phyloP scores from a whole-genome alignment of 1,140 invertebrate species.

The Drosophila auraria region DNA sequence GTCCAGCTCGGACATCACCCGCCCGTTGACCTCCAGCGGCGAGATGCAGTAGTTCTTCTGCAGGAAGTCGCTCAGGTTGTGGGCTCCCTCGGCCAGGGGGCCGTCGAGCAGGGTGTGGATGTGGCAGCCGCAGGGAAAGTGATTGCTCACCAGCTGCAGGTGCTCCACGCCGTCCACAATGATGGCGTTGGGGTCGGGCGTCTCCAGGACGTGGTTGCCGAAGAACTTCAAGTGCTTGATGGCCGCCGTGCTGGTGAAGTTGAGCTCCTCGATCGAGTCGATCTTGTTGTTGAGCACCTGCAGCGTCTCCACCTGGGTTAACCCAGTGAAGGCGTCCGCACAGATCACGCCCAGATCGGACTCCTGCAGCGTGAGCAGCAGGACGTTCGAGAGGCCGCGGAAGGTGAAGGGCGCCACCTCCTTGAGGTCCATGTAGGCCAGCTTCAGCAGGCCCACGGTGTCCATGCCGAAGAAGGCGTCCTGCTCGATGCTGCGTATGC shows the following conservation, averaged over 20 bases:
- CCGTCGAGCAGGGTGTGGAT: constrained; percentile 90
- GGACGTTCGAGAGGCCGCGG: constrained; percentile 90
- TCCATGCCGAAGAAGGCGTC: constrained; percentile 93
- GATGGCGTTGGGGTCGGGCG: constrained; percentile 88
- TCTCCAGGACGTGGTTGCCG: constrained; percentile 92
- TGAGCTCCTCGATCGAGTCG: constrained; percentile 90
- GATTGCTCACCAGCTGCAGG: constrained; percentile 90
- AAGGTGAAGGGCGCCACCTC: constrained; percentile 90
- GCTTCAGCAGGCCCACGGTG: constrained; percentile 90
- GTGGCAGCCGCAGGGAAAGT: constrained; percentile 94
- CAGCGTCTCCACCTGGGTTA: constrained; percentile 89
- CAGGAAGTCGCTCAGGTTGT: constrained; percentile 88
- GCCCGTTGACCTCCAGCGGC: constrained; percentile 91
- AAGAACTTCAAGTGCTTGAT: constrained; percentile 90
- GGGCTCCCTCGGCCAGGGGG: constrained; percentile 89
- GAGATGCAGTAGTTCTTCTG: constrained; percentile 94
- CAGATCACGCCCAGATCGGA: constrained; percentile 91
- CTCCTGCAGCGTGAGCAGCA: constrained; percentile 90
- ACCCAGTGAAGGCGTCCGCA: constrained; percentile 90
- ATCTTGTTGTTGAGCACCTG: constrained; percentile 94
- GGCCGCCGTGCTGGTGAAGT: constrained; percentile 88
- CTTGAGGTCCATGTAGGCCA: constrained; percentile 92
- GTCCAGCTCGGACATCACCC: constrained; percentile 89
- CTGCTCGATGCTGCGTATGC: constrained; percentile 90
- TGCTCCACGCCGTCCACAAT: constrained; percentile 89